These are phyloP conservation scores for Ochlodes sylvanus DNA, from an alignment of 2,888 invertebrate genomes.

Conservation along the genomic window DNA sequence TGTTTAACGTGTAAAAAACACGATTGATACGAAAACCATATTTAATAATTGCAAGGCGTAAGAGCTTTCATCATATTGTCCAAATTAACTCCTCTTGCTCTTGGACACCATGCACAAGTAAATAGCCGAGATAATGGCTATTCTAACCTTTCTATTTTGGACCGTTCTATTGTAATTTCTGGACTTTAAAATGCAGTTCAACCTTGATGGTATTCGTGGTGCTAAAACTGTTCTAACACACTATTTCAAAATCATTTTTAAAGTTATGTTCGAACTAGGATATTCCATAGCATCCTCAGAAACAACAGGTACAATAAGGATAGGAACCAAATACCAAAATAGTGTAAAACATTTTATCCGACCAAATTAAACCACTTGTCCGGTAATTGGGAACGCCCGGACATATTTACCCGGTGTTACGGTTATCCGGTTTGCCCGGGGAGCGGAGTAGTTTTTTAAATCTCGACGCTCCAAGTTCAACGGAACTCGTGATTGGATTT, in stretches of 20 bases:
- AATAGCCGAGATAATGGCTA: too few species aligned
- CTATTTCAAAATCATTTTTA: too few species aligned
- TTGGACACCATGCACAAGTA: too few species aligned
- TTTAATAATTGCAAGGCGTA: too few species aligned
- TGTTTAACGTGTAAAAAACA: background rate
- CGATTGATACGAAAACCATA: background rate
- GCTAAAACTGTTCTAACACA: too few species aligned
- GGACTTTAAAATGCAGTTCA: too few species aligned
- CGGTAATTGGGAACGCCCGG: slow-evolving; percentile 43
- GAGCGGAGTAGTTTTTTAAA: slow-evolving; percentile 23
- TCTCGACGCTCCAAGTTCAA: slow-evolving; percentile 24
- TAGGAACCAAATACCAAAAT: slow-evolving; percentile 15
- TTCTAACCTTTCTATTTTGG: too few species aligned
- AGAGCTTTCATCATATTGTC: too few species aligned
- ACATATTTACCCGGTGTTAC: slow-evolving; percentile 24
- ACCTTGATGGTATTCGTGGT: too few species aligned
- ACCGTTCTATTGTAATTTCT: too few species aligned
- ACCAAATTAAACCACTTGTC: slow-evolving; percentile 39
- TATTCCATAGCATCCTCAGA: background rate
- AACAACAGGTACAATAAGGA: slow-evolving; percentile 23
- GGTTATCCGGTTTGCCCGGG: slow-evolving; percentile 29
- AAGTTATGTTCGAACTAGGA: background rate
- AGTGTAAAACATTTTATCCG: slow-evolving; percentile 13
- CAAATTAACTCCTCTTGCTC: too few species aligned
- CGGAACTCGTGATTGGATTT: slow-evolving; percentile 12